These are phyloP conservation scores for Sylvicola cinctus DNA, from an alignment of 2,888 invertebrate genomes.

Conservation along the genomic window DNA sequence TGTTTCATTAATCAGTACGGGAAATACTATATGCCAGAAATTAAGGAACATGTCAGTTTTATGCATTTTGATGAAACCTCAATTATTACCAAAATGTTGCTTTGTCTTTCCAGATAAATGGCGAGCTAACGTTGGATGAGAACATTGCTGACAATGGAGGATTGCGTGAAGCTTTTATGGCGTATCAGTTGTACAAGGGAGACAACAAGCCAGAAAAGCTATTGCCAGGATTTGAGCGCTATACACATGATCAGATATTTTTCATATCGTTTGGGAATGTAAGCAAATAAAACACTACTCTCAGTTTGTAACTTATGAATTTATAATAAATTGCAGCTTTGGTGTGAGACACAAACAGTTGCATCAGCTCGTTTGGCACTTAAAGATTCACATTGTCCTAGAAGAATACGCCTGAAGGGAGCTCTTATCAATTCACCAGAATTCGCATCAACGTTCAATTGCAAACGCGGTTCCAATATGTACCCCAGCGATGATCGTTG, in stretches of 20 bases:
- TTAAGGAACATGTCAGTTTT: conserved; percentile 35
- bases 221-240: conserved; percentile 53
- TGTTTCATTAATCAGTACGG: conserved; percentile 79
- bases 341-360: conserved; percentile 59
- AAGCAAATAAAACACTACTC: conserved; percentile 14
- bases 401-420: conserved; percentile 42
- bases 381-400: conserved; percentile 55
- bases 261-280: conserved; percentile 68
- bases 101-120: conserved; percentile 37
- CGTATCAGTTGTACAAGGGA: conserved; percentile 37
- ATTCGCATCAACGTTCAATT: conserved; percentile 44
- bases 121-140: conserved; percentile 54
- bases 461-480: conserved; percentile 30
- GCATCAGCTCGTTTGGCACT: conserved; percentile 40
- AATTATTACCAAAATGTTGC: neutral
- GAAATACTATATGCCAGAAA: conserved; percentile 38
- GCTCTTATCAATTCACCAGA: conserved; percentile 51
- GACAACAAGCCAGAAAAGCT: conserved; percentile 36
- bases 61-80: conserved; percentile 1
- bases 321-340: conserved; percentile 34
- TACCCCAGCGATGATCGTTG: conserved; percentile 32
- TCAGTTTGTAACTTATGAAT: too few relatives aligned
- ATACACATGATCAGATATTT: conserved; percentile 52
- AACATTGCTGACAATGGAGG: conserved; percentile 75
- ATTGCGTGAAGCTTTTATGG: conserved; percentile 47